Base-by-base conservation (phyloP, 2,113 vertebrate genomes). In the Aegithalos caudatus region DNA sequence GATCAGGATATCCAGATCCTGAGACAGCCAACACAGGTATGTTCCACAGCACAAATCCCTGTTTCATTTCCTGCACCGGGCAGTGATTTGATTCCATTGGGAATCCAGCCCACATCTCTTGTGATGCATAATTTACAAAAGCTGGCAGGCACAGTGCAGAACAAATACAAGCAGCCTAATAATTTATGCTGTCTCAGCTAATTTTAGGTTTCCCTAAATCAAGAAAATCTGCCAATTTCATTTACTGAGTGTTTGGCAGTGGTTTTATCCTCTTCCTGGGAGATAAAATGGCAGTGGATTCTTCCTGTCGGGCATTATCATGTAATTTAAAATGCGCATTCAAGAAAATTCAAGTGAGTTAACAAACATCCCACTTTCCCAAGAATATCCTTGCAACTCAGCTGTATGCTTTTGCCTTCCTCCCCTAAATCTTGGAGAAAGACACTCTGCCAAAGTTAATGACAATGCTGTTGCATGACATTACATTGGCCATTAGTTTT, bases 401-500 rank as follows among this genome's bases (percentile, higher is more conserved):
- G 77, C 44, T 87, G 3, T 48, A n/a, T 22, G 83, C 61, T 77
- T 69, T n/a, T 86, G 18, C 56, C 28, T 86, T 50, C 29, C 35
- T 81, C 9, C 29, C 10, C 19, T 45, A 70, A 77, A 62, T 50
- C 54, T 50, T 45, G 54, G 65, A 42, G 76, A 90, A 86, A 86
- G 42, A 42, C 17, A 72, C 22, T 60, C 53, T 58, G 51, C 33
- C 60, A 74, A 50, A 67, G 28, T 35, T 58, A 95, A 71, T 53
- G 51, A 74, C 71, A 82, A 42, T 28, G 28, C 20, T 89, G 44
- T 50, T 92, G 40, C 28, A 47, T 35, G 25, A 64, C 61, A 71
- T 93, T 78, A 86, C 13, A 45, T 47, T 85, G 67, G 16, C 16
- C 84, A 89, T 88, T 92, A 70, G 47, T 87, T 94, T 60, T 65